phyloP scores from a whole-genome alignment of 2,888 invertebrate species.

The Catocala nupta region DNA sequence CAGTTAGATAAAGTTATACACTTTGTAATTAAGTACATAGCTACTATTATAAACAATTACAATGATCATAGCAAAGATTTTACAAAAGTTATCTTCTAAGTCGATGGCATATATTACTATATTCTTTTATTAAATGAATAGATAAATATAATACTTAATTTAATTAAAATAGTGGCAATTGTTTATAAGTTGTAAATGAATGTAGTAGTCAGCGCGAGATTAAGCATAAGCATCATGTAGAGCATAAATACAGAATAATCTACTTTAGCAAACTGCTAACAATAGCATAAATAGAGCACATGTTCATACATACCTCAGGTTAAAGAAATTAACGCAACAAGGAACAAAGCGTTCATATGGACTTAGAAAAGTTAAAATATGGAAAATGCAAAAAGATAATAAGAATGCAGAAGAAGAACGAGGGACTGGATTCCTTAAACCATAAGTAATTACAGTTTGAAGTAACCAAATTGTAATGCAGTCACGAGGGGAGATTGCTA shows the following conservation, averaged over 20 bases:
- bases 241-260: constrained; percentile 30
- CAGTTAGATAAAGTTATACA: too few species aligned
- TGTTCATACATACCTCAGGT: constrained; percentile 56
- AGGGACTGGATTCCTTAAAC: constrained; percentile 86
- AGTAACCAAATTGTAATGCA: constrained; percentile 88
- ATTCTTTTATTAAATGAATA: too few species aligned
- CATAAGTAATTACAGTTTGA: constrained; percentile 87
- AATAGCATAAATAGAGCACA: constrained; percentile 39
- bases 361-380: constrained; percentile 53
- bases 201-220: constrained; percentile 1
- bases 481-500: constrained; percentile 87
- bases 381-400: constrained; percentile 41
- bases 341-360: constrained; percentile 57
- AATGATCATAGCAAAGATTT: too few species aligned
- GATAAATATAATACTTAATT: too few species aligned
- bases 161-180: too few species aligned
- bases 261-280: constrained; percentile 40
- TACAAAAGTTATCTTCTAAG: too few species aligned
- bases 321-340: constrained; percentile 53
- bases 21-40: not conserved
- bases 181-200: too few species aligned
- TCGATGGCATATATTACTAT: too few species aligned
- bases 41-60: not conserved
- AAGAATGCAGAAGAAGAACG: constrained; percentile 80
- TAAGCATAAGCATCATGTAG: constrained; percentile 18